A percentile compares a stretch with the other conserved stretches of the same genome.
Evolutionary conservation across 37 sponge, comb jelly and placozoan species (phyloP).

Genomic region (Beroe ovata): DNA sequence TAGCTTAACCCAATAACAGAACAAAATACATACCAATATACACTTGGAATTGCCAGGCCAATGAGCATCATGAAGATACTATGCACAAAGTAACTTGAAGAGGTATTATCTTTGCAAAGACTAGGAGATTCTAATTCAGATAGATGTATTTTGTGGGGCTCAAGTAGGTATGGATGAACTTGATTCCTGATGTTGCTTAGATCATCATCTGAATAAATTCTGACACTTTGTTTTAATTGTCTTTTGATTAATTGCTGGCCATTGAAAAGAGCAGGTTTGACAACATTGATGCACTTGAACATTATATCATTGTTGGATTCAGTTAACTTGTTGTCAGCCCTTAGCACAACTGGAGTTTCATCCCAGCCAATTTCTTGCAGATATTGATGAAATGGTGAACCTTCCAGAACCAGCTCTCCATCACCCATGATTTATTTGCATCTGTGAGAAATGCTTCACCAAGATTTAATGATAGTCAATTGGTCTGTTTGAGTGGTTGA

Average conservation of each 20-base stretch:
- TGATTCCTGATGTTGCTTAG: background rate
- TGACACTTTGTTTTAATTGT: background rate
- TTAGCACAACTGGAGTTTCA: background rate
- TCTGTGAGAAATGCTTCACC: too few species aligned
- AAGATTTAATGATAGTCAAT: too few species aligned
- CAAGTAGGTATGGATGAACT: background rate
- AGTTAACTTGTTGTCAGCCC: background rate
- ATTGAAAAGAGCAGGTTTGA: background rate
- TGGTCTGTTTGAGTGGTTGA: too few species aligned
- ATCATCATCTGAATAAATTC: background rate
- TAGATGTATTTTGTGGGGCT: background rate
- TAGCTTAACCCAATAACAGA: background rate
- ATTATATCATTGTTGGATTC: too few species aligned
- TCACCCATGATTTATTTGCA: constrained; percentile 43
- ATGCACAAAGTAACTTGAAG: background rate
- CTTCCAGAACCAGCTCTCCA: constrained; percentile 35
- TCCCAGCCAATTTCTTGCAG: constrained; percentile 47
- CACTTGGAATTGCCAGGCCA: background rate
- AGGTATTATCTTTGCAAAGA: background rate
- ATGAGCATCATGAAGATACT: background rate
- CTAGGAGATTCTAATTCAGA: background rate
- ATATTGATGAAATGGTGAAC: constrained; percentile 53
- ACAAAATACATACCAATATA: background rate
- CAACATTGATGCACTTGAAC: too few species aligned
- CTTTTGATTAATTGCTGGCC: background rate